phyloP scores from a whole-genome alignment of 2,797 vertebrate species.

The Scleropages formosus region DNA sequence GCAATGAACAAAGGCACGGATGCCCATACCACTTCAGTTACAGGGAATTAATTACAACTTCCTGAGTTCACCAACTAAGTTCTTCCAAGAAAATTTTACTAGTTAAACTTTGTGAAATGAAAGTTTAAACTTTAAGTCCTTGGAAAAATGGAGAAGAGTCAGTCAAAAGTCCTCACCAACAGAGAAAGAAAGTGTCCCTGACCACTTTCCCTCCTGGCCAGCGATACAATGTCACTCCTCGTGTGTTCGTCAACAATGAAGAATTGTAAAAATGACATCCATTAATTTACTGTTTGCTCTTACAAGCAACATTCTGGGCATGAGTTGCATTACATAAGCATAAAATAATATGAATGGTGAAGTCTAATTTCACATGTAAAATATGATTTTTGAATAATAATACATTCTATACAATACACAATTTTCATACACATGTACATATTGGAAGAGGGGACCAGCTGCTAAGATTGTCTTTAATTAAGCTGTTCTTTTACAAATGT shows the following conservation, averaged over 20 bases:
- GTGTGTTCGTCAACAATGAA: slow-evolving; percentile 73
- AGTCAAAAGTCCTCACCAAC: too few species aligned
- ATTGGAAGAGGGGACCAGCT: not conserved
- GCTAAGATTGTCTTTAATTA: not conserved
- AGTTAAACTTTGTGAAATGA: not conserved
- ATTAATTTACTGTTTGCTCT: not conserved
- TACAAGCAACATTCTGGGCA: not conserved
- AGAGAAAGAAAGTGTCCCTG: too few species aligned
- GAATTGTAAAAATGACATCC: slow-evolving; percentile 35
- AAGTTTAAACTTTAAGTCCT: not conserved
- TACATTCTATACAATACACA: not conserved
- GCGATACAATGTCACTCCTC: slow-evolving; percentile 70
- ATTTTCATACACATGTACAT: too few species aligned
- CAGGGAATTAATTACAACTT: not conserved
- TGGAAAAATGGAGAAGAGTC: slow-evolving; percentile 64
- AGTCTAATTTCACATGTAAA: not conserved
- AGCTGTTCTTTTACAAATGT: too few species aligned
- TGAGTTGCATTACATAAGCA: too few species aligned
- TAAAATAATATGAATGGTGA: too few species aligned
- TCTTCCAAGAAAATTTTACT: not conserved
- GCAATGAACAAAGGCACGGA: not conserved
- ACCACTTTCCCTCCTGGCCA: slow-evolving; percentile 59
- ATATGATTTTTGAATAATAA: not conserved
- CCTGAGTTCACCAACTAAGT: not conserved
- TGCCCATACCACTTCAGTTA: not conserved